Conservation (phyloP, 2,113 vertebrate species). For the Pardalotus punctatus region DNA sequence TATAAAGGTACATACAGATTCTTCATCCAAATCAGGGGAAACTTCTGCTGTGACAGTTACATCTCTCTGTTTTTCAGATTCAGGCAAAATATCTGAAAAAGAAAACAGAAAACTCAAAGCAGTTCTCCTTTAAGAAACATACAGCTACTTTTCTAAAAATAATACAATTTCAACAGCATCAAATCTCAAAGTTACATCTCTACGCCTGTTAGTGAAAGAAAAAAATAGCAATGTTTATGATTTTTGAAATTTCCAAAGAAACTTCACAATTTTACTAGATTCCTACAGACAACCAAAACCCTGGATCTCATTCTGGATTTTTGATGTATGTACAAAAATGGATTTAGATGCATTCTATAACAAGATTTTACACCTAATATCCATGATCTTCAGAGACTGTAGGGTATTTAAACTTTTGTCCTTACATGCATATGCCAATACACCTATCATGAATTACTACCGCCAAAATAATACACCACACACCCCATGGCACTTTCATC, state of each 20-base stretch:
- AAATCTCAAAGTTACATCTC: background rate
- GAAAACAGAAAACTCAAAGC: background rate
- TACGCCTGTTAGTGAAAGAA: background rate
- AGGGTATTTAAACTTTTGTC: background rate
- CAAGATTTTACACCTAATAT: background rate
- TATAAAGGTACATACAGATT: constrained; percentile 77
- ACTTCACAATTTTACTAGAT: background rate
- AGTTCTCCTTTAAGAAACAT: background rate
- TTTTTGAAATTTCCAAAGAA: background rate
- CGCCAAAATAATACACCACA: background rate
- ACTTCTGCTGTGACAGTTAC: constrained; percentile 76
- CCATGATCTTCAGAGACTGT: background rate
- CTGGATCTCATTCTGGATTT: background rate
- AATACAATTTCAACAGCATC: background rate
- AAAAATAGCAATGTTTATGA: background rate
- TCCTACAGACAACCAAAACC: background rate
- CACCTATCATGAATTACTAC: background rate
- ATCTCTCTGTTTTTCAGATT: constrained; percentile 77
- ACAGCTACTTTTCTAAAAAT: background rate
- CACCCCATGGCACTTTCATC: background rate
- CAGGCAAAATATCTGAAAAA: constrained; percentile 82
- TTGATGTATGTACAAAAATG: background rate
- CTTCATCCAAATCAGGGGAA: constrained; percentile 78
- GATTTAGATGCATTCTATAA: background rate
- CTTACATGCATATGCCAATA: background rate